phyloP scores from a whole-genome alignment of 2,797 vertebrate species.

The Betta splendens region DNA sequence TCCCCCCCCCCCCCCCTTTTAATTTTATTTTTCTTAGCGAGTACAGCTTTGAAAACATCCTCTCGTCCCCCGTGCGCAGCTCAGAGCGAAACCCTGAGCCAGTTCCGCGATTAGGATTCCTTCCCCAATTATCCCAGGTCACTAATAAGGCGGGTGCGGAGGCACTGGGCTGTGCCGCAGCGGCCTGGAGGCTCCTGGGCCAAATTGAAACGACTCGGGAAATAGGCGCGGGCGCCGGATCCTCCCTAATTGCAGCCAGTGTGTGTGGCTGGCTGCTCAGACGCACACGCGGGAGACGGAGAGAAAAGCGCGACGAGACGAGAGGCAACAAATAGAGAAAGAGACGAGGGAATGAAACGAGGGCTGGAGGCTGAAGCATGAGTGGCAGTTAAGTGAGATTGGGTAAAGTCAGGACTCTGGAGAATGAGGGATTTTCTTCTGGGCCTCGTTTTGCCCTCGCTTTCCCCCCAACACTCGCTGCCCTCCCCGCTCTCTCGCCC shows the following conservation, averaged over 20 bases:
- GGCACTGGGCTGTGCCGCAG: conserved; percentile 70
- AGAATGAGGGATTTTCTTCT: conserved; percentile 69
- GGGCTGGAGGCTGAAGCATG: conserved; percentile 46
- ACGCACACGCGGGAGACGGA: conserved; percentile 22
- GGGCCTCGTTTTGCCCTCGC: conserved; percentile 36
- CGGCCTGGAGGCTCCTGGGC: conserved; percentile 68
- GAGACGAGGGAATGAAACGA: conserved; percentile 32
- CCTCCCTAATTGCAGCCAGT: conserved; percentile 68
- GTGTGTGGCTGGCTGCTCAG: conserved; percentile 48
- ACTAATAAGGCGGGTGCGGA: conserved; percentile 74
- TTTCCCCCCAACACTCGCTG: conserved; percentile 9
- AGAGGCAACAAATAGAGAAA: conserved; percentile 53
- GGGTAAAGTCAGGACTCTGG: conserved; percentile 53
- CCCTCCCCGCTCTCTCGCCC: not conserved
- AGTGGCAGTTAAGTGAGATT: conserved; percentile 58
- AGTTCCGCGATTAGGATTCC: conserved; percentile 52
- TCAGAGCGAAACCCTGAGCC: conserved; percentile 58
- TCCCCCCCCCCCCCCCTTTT: conserved; percentile 20
- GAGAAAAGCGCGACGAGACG: conserved; percentile 38
- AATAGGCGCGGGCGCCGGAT: conserved; percentile 65
- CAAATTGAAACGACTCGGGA: conserved; percentile 73
- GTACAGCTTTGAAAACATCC: conserved; percentile 63
- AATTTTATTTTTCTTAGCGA: conserved; percentile 16
- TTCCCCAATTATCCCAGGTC: conserved; percentile 77
- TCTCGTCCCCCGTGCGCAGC: conserved; percentile 50